Conservation (phyloP, 1,140 invertebrate genomes). For the Calycopis cecrops region DNA sequence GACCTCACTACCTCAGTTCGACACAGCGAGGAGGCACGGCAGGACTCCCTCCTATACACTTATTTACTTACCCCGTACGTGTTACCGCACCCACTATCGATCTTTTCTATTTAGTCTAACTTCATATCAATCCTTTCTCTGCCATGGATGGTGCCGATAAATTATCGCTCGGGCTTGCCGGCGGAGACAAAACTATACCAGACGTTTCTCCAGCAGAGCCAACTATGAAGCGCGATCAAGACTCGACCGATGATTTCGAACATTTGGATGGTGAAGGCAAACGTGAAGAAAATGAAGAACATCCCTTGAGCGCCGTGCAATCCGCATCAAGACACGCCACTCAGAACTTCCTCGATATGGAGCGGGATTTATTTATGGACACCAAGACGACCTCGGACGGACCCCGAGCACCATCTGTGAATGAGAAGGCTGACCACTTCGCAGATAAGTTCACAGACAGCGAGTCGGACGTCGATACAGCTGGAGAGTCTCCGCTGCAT, state of each 20-base stretch:
- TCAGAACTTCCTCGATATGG: slow-evolving; percentile 74
- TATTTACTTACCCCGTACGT: slow-evolving; percentile 28
- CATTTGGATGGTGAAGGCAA: slow-evolving; percentile 76
- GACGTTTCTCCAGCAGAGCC: slow-evolving; percentile 28
- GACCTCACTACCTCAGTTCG: slow-evolving; percentile 45
- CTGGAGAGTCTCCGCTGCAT: slow-evolving; percentile 55
- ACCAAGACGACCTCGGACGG: too few relatives aligned
- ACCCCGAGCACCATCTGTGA: slow-evolving; percentile 48
- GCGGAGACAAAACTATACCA: slow-evolving; percentile 40
- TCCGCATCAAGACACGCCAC: slow-evolving; percentile 63
- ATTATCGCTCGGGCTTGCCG: slow-evolving; percentile 49
- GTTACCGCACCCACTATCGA: slow-evolving; percentile 54
- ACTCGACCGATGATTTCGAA: slow-evolving; percentile 83
- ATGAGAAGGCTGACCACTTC: slow-evolving; percentile 56
- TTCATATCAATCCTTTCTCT: slow-evolving; percentile 23
- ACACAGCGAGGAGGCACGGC: slow-evolving; percentile 49
- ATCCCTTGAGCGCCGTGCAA: slow-evolving; percentile 44
- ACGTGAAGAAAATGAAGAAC: slow-evolving; percentile 47
- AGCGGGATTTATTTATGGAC: slow-evolving; percentile 64
- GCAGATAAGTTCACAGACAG: slow-evolving; percentile 73
- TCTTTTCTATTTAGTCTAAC: slow-evolving; percentile 31
- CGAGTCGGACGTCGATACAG: slow-evolving; percentile 67
- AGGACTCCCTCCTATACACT: slow-evolving; percentile 38
- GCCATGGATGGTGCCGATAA: slow-evolving; percentile 54
- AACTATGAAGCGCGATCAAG: slow-evolving; percentile 76